Conservation (phyloP, 2,113 vertebrate species). For the Heterochromis multidens region DNA sequence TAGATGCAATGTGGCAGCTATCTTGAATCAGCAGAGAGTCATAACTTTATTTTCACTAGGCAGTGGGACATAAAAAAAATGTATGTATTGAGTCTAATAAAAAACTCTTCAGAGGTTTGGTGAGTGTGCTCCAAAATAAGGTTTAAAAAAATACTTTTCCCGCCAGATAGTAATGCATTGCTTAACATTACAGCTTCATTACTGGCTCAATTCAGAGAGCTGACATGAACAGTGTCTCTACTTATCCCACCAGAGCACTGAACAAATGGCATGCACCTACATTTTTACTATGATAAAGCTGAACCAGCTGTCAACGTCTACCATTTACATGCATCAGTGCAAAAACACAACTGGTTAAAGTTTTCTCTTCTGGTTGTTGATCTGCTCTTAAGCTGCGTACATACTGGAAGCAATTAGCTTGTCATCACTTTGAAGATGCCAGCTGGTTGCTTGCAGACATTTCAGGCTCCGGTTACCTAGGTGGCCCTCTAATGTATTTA, state of each 20-base stretch:
- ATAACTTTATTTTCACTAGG: background rate
- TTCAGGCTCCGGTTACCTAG: background rate
- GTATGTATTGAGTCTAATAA: background rate
- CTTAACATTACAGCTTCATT: background rate
- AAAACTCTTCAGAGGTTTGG: fast-evolving
- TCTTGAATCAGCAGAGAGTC: background rate
- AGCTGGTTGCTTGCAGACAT: background rate
- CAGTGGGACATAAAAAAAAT: background rate
- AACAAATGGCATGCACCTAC: background rate
- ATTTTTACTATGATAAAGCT: background rate
- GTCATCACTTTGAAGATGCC: background rate
- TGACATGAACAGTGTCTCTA: background rate
- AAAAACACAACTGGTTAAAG: background rate
- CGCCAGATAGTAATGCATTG: background rate
- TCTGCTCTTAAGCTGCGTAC: background rate
- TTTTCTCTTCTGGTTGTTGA: background rate
- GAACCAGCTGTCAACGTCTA: background rate
- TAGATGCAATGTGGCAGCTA: background rate
- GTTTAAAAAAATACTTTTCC: background rate
- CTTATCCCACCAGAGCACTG: background rate
- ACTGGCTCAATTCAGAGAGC: background rate
- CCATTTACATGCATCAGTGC: background rate
- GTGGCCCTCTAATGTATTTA: background rate
- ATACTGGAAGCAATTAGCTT: background rate
- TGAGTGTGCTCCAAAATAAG: background rate